Evolutionary conservation across 2,888 invertebrate genomes (phyloP), one percentile per base, ranked within the genome.

Genomic region (Bedellia somnulentella): DNA sequence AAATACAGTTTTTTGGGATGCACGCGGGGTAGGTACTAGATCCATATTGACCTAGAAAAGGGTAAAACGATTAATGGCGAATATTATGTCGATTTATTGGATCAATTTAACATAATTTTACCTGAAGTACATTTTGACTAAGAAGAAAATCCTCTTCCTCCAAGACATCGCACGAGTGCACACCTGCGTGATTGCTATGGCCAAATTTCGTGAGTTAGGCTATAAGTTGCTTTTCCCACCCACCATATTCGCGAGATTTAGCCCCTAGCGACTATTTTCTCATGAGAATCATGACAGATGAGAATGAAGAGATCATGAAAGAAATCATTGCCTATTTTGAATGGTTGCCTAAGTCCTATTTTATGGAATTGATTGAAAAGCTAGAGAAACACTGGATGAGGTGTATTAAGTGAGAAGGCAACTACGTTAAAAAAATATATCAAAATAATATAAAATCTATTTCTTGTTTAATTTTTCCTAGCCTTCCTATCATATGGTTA

Each of bases 381-480:
- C 23, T 29, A 15, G 29, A 29, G 29, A 29, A 29, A 22, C 29
- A 10, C 29, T 29, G 29, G 22, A 29, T 23, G 29, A 29, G 23
- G 29, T 29, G 29, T 15, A 29, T 29, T 22, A 23, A 29, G 29
- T 29, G 14, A 23, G 13, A 29, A 9, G 29, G 23, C 22, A 29
- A 29, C 15, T 14, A 29, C 15, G 29, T 23, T 29, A 15, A 29
- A 29, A 13, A 29, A 29, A 25, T 6, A 15, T 3, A 25, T 14
- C 14, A 14, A 15, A 14, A 14, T 15, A n/a, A 29, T 23, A 29
- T 29, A 23, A 15, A 23, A 14, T 22, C 15, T 12, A 15, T 15
- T 23, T 18, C 17, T 27, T 27, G 27, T 27, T 27, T 27, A 17
- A 27, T 27, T 27, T 16, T 17, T 27, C 17, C 27, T 18, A 27